These are phyloP conservation scores for Tragelaphus imberbis DNA, from an alignment of 2,113 vertebrate genomes.

Conservation along the genomic window DNA sequence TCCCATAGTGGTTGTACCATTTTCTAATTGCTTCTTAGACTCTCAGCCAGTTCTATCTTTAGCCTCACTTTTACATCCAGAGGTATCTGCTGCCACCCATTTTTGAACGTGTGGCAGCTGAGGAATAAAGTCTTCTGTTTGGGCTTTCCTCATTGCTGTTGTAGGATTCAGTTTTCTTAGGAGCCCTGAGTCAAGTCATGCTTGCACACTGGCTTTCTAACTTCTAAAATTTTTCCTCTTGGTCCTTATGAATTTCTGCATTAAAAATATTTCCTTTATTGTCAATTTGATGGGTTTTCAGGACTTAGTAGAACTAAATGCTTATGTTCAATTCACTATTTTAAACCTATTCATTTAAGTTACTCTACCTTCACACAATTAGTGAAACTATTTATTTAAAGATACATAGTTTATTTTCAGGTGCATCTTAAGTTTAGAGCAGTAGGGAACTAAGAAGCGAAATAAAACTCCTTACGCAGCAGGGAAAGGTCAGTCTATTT, in stretches of 20 bases:
- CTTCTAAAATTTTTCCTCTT: neutral
- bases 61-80: neutral
- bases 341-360: neutral
- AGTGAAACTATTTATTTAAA: neutral
- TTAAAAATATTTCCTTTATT: neutral
- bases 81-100: neutral
- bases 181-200: neutral
- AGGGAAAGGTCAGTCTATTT: conserved; percentile 46
- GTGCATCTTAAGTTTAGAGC: neutral
- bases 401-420: neutral
- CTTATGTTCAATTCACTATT: neutral
- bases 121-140: neutral
- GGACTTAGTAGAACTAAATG: neutral
- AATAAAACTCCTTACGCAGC: neutral
- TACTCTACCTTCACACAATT: neutral
- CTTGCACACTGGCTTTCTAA: neutral
- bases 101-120: neutral
- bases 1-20: neutral
- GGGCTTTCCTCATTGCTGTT: neutral
- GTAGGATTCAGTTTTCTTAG: neutral
- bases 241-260: neutral
- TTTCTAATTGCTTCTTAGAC: neutral
- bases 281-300: neutral
- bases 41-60: neutral
- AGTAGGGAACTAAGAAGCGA: neutral